Conservation (phyloP, 2,113 vertebrate genomes). For the Trogon melanurus region DNA sequence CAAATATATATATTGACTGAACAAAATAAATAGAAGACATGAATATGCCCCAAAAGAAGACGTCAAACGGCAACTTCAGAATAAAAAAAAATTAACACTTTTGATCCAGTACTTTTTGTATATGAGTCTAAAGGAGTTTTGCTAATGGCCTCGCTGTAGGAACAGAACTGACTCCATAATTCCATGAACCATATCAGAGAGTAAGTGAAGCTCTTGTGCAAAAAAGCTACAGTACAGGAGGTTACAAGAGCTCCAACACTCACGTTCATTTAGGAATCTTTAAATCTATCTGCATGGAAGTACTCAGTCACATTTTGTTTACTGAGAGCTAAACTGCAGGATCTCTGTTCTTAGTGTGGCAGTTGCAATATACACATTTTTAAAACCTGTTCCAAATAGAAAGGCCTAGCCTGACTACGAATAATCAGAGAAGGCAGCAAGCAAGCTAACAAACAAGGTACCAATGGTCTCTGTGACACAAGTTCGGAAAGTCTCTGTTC, state of each 20-base stretch:
- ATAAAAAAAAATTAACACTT: not conserved
- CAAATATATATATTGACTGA: not conserved
- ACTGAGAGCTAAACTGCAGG: not conserved
- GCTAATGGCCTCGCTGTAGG: not conserved
- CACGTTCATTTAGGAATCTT: not conserved
- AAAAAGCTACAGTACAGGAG: not conserved
- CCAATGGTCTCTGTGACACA: not conserved
- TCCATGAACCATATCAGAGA: not conserved
- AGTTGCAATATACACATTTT: not conserved
- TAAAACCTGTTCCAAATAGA: not conserved
- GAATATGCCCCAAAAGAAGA: not conserved
- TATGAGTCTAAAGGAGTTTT: not conserved
- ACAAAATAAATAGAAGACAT: not conserved
- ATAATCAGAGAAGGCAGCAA: not conserved
- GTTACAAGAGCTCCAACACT: not conserved
- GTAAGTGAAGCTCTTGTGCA: not conserved
- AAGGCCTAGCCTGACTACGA: not conserved
- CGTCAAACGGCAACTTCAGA: not conserved
- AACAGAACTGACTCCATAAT: not conserved
- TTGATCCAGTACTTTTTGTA: not conserved
- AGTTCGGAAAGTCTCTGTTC: constrained; percentile 5
- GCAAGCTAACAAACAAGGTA: not conserved
- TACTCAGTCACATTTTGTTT: constrained; percentile 18
- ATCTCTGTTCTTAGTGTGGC: not conserved
- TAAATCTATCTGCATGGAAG: not conserved